Base-by-base conservation (phyloP, 1,140 invertebrate species). In the Drosophila mojavensis region DNA sequence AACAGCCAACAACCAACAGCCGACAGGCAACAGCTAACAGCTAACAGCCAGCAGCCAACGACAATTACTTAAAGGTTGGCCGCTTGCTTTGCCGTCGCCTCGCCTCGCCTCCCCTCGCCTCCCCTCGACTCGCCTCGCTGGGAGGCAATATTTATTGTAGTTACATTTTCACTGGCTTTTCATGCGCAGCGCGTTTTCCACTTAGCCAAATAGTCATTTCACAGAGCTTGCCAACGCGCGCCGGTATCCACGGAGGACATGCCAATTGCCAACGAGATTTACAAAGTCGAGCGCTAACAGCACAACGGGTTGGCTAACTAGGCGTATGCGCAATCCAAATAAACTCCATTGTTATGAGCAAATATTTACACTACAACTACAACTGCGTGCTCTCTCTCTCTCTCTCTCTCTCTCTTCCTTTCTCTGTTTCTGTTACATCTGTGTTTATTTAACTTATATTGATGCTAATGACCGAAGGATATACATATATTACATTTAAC, bases 271-370 rank as follows among this genome's bases (percentile, higher is more conserved):
- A 24, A 61, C 28, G 17, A 36, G 59, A 47, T 20, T 50, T 24
- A 5, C 17, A 50, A 33, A 26, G 28, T 6, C 28, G 11, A 33
- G 28, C 45, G 30, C n/a, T 26, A 24, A 20, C 30, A 47, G 41
- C 36, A 26, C 10, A 24, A 45, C 24, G n/a, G 54, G 39, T 36
- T 47, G 33, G 53, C 59, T 56, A 67, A 76, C 74, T 66, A 53
- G 53, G 73, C 47, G 76, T 67, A 60, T 79, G 67, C 50, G 59
- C 15, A 79, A 76, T 79, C 58, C 68, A 51, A 71, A 71, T 56
- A 65, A 26, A 50, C 45, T 65, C 56, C 20, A 43, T 39, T 56
- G 17, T 71, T 58, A 33, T 26, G 15, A 41, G 48, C 45, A 39
- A 50, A 65, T 58, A 56, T 65, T 65, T 56, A 26, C 68, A 10